Percentiles rank a stretch among this genome's conserved stretches.
These are phyloP conservation scores for Gulo gulo DNA, from an alignment of 2,113 vertebrate genomes.

Conservation along the genomic window DNA sequence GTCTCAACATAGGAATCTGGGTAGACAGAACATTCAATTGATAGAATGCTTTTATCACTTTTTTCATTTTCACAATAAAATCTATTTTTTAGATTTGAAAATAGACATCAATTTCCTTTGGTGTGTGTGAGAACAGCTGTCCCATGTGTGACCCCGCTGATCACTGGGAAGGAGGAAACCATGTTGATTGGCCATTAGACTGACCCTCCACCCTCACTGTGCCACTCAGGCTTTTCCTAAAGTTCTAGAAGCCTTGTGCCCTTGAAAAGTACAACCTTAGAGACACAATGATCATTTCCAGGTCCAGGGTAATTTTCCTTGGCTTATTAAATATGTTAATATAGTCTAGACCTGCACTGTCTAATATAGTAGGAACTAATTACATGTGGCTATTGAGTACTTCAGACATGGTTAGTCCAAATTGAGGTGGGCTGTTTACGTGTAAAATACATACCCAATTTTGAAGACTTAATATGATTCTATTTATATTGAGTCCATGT, in stretches of 20 bases:
- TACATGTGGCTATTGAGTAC: background rate
- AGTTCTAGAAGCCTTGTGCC: background rate
- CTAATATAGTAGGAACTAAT: background rate
- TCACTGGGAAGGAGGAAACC: background rate
- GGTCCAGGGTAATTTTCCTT: background rate
- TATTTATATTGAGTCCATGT: background rate
- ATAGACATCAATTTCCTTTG: background rate
- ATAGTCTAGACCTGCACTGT: background rate
- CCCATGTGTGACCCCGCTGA: background rate
- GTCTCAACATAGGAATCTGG: background rate
- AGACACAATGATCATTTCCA: background rate
- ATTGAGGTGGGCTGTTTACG: background rate
- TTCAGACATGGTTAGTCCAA: background rate
- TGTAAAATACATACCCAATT: background rate
- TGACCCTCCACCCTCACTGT: background rate
- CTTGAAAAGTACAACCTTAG: background rate
- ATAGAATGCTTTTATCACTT: background rate
- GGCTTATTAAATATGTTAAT: background rate
- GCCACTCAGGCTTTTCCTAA: background rate
- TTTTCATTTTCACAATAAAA: background rate
- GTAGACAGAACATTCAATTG: background rate
- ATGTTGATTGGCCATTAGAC: background rate
- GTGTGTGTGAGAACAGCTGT: background rate
- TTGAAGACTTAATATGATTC: background rate
- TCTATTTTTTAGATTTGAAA: background rate